Conservation (phyloP, 35 echinoderm and acorn worm genomes). For the Amphiura filiformis region DNA sequence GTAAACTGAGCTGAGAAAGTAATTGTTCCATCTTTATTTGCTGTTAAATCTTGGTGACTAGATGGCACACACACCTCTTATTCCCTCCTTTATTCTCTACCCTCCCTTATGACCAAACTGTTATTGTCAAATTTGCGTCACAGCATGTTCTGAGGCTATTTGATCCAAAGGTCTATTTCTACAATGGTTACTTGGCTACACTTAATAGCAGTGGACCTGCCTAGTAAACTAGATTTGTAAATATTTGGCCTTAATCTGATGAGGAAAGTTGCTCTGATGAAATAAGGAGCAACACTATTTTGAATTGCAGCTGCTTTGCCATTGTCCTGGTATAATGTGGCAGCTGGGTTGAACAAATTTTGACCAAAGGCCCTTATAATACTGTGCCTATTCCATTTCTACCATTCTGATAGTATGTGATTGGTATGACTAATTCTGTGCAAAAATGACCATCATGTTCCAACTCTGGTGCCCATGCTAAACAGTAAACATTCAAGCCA, state of each 20-base stretch:
- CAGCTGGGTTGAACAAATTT: too few relatives aligned
- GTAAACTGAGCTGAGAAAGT: background rate
- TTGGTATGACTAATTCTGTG: too few relatives aligned
- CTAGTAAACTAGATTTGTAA: slow-evolving; percentile 5
- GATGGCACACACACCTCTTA: background rate
- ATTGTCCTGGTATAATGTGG: too few relatives aligned
- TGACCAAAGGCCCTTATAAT: too few relatives aligned
- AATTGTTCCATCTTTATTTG: background rate
- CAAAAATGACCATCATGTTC: too few relatives aligned
- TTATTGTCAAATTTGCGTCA: background rate
- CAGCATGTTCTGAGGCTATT: background rate
- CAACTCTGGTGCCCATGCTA: too few relatives aligned
- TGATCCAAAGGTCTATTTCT: background rate
- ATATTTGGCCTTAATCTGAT: background rate
- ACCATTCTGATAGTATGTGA: too few relatives aligned
- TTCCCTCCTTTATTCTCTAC: background rate
- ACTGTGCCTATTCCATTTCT: too few relatives aligned
- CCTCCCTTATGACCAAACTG: background rate
- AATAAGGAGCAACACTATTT: too few relatives aligned
- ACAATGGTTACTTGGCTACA: slow-evolving; percentile 6
- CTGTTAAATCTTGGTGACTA: background rate
- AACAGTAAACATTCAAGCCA: too few relatives aligned
- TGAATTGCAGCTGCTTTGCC: too few relatives aligned
- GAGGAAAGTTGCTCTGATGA: too few relatives aligned
- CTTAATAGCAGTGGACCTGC: background rate